Percentiles rank a stretch among this genome's conserved stretches.
Evolutionary conservation across 1,140 invertebrate species (phyloP).

Genomic region (Bombus huntii): DNA sequence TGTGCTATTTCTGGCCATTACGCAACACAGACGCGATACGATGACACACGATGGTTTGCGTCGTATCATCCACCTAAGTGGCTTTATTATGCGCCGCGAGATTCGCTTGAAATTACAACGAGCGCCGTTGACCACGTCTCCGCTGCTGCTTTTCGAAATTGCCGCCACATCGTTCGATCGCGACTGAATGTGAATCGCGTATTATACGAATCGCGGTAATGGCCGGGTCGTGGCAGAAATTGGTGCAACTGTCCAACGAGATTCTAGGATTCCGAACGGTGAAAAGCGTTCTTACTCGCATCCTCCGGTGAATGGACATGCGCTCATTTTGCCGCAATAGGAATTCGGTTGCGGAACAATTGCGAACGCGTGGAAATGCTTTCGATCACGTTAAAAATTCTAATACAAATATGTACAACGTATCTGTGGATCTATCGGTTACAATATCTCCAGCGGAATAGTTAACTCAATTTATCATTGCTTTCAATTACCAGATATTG

Average conservation of each 20-base stretch:
- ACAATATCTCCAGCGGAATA: no score
- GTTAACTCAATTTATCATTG: no score
- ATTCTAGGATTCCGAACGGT: neutral
- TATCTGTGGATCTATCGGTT: no score
- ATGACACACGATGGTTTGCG: constrained; percentile 37
- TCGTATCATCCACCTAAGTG: constrained; percentile 22
- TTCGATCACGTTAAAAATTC: neutral
- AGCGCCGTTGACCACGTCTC: constrained; percentile 10
- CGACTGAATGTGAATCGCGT: constrained; percentile 60
- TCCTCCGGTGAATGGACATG: neutral
- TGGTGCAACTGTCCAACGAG: neutral
- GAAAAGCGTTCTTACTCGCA: neutral
- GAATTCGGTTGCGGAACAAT: neutral
- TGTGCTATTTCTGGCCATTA: constrained; percentile 8
- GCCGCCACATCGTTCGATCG: constrained; percentile 27
- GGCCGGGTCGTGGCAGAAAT: constrained; percentile 15
- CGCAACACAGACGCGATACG: constrained; percentile 2
- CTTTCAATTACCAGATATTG: no score
- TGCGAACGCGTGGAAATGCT: neutral
- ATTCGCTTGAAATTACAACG: constrained; percentile 55
- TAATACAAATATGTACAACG: no score
- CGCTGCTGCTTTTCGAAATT: constrained; percentile 52
- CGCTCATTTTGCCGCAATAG: neutral
- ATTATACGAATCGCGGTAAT: constrained; percentile 43
- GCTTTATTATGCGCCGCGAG: constrained; percentile 58